Base-by-base conservation (phyloP, 1,140 invertebrate species). In the Hyles euphorbiae region DNA sequence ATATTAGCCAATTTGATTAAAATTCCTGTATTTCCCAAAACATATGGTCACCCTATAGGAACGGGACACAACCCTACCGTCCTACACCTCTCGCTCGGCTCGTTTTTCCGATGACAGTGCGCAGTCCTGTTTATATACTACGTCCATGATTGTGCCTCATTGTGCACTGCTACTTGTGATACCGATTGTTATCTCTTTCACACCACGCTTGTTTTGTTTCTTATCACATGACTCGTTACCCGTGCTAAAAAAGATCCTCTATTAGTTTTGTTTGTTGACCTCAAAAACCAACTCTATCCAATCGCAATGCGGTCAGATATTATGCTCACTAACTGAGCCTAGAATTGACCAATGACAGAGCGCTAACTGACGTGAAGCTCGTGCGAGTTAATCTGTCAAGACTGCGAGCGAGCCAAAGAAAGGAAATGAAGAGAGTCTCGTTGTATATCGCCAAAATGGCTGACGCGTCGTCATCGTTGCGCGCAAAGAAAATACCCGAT, bases 361-460 rank as follows among this genome's bases (percentile, higher is more conserved):
- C 12, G 22, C 43, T 10, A 11, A 67, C 32, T 48, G 32, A 34
- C 49, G 40, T 81, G 82, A 85, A 84, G 67, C 62, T 83, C 69
- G 78, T 68, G 56, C 72, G 56, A 61, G 66, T 71, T 53, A 59
- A 73, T 56, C 72, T 78, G 74, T 77, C 77, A 78, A 64, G 60
- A 60, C 49, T 60, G 53, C 50, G 53, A 56, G 56, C 60, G 12
- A 40, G 34, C 8, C 33, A 34, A 52, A 44, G 36, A 11, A 60
- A 56, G 67, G 70, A 79, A 78, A 81, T 80, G 72, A 78, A 78
- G 72, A 65, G 72, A 82, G 77, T 84, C 81, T 76, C 81, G 69
- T 71, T 76, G 67, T 82, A 72, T 63, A 71, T 79, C 61, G 75
- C 78, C 81, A 91, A 91, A 85, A 91, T 92, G 91, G 91, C 91